Evolutionary conservation across 2,888 invertebrate species (phyloP), one percentile per base, ranked within the genome.

Genomic region (Oxycera nigricornis): DNA sequence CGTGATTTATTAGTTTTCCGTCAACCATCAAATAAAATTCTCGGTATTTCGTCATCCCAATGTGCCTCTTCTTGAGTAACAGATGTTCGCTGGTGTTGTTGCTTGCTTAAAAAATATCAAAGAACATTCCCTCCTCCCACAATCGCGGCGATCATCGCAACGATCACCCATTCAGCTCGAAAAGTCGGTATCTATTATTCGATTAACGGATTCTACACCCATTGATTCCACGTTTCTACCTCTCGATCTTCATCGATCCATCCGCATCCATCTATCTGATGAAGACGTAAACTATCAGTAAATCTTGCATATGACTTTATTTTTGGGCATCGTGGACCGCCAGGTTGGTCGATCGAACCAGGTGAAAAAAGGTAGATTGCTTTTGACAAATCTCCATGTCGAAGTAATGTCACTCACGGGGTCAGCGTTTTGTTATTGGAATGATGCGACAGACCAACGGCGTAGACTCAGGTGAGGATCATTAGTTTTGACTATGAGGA

Each of bases 381-480:
- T 46, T 65, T 65, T 52, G 70, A 70, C 70, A 70, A 70, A 52
- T 70, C 52, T 70, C 22, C 31, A 41, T 22, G 65, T 65, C 41
- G 65, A 52, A 70, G 55, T 35, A 31, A 70, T 70, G 70, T 70
- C 70, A 70, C 35, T 52, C 31, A 52, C 70, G 52, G 55, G 70
- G 70, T 70, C 70, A 70, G 65, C 65, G 30, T 65, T 65, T 65
- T 65, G 65, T 65, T 65, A 65, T 39, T 41, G 65, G 41, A 26
- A 24, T 65, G 65, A 65, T 22, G 39, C 39, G 22, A 17, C 39
- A 30, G 65, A 65, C 65, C 65, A 22, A 24, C 65, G 39, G 65
- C 65, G 65, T 41, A 65, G 65, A 24, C 22, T 65, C 39, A 39
- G 65, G 65, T 26, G 24, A 24, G 24, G 65, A 65, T 65, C 65